A percentile compares a stretch with the other conserved stretches of the same genome.
Conservation (phyloP, 2,888 invertebrate species). For the Lamellibrachia satsuma region DNA sequence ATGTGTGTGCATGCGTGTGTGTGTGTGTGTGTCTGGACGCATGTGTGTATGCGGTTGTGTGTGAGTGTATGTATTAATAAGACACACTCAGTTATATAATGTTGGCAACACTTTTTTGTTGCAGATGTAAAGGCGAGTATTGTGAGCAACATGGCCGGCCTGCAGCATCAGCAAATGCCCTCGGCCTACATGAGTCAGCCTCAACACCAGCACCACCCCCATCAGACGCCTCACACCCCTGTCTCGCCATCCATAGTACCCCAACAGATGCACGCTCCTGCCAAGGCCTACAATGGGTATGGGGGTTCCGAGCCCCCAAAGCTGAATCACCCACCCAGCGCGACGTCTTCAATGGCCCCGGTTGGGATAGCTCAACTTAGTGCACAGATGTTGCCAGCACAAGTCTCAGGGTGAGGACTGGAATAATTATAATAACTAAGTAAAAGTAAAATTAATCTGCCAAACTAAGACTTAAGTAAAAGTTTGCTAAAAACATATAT, state of each 20-base stretch:
- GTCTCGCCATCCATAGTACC: slow-evolving; percentile 23
- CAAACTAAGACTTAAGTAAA: too few species aligned
- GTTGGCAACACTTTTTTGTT: not conserved
- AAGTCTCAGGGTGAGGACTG: slow-evolving; percentile 22
- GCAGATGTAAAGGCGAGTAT: slow-evolving; percentile 33
- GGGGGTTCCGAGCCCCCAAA: slow-evolving; percentile 55
- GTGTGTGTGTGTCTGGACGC: too few species aligned
- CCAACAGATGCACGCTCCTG: slow-evolving; percentile 25
- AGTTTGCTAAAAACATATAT: too few species aligned
- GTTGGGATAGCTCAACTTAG: slow-evolving; percentile 48
- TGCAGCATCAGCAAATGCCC: slow-evolving; percentile 23
- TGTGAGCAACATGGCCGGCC: slow-evolving; percentile 28
- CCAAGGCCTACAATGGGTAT: slow-evolving; percentile 39
- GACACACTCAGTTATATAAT: not conserved
- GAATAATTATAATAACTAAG: not conserved
- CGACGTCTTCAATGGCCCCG: slow-evolving; percentile 34
- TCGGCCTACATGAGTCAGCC: slow-evolving; percentile 23
- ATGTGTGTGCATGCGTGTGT: too few species aligned
- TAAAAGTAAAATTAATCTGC: too few species aligned
- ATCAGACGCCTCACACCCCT: slow-evolving; percentile 8
- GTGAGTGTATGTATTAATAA: too few species aligned
- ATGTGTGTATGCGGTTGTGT: too few species aligned
- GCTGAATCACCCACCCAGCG: slow-evolving; percentile 48
- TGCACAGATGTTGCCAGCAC: slow-evolving; percentile 49
- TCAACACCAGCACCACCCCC: not conserved